These are phyloP conservation scores for Geodia barretti DNA, from an alignment of 37 sponge, comb jelly and placozoan genomes.

Conservation along the genomic window DNA sequence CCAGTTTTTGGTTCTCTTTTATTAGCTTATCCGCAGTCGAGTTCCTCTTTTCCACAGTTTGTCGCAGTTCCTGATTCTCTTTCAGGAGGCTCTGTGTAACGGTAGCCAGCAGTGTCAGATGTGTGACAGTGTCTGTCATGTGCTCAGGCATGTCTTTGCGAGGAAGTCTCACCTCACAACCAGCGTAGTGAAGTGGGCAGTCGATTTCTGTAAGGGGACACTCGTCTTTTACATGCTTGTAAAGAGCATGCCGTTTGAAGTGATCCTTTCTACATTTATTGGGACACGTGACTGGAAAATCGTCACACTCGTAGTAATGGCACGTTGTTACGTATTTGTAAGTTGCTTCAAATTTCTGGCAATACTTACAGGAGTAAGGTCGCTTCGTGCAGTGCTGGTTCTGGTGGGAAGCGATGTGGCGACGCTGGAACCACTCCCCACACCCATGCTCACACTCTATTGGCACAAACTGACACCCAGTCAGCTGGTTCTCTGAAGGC, in stretches of 20 bases:
- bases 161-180: not conserved
- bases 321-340: slow-evolving; percentile 18
- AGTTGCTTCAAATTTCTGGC: slow-evolving; percentile 1
- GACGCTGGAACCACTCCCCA: no score
- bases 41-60: no score
- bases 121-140: no score
- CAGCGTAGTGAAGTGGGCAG: not conserved
- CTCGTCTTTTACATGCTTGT: not conserved
- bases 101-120: no score
- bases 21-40: no score
- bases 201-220: not conserved
- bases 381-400: slow-evolving; percentile 7
- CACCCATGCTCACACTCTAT: slow-evolving; percentile 13
- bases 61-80: no score
- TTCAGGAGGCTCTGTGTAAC: no score
- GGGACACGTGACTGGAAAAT: slow-evolving; percentile 14
- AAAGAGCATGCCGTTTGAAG: not conserved
- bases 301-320: not conserved
- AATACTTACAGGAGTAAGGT: slow-evolving; percentile 33
- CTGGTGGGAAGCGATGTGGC: not conserved
- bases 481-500: not conserved
- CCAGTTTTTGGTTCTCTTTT: no score
- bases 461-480: not conserved
- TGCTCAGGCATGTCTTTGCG: not conserved
- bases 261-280: not conserved